Evolutionary conservation across 2,888 invertebrate genomes (phyloP).

Genomic region (Drosophila infuscata): DNA sequence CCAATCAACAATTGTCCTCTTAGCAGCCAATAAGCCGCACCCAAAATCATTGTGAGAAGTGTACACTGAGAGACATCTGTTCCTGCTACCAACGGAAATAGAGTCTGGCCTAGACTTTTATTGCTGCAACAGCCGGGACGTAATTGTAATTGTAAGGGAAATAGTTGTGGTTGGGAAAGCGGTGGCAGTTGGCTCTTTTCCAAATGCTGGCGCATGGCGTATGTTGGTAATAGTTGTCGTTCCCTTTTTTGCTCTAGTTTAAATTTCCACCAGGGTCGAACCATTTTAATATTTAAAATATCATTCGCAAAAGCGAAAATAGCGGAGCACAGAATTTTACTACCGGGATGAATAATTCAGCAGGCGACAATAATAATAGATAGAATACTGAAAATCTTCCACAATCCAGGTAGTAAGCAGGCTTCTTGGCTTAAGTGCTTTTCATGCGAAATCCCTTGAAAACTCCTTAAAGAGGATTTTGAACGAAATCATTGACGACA

Average conservation of each 20-base stretch:
- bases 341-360: constrained; percentile 61
- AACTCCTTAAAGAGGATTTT: constrained; percentile 15
- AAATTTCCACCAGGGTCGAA: constrained; percentile 36
- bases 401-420: not conserved
- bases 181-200: constrained; percentile 43
- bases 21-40: constrained; percentile 60
- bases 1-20: constrained; percentile 50
- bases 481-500: constrained; percentile 2
- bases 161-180: constrained; percentile 40
- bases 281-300: constrained; percentile 70
- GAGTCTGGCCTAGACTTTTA: constrained; percentile 45
- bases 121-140: constrained; percentile 45
- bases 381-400: constrained; percentile 28
- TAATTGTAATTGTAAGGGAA: constrained; percentile 53
- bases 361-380: constrained; percentile 67
- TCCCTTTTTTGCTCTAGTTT: constrained; percentile 10
- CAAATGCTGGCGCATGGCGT: constrained; percentile 39
- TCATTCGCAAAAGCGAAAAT: constrained; percentile 51
- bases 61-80: constrained; percentile 9
- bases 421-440: constrained; percentile 56
- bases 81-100: constrained; percentile 17
- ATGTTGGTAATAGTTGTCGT: constrained; percentile 24
- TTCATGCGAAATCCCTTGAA: constrained; percentile 56
- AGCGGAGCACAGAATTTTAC: constrained; percentile 37
- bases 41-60: constrained; percentile 44